Conservation (phyloP, 2,797 vertebrate genomes). For the Scolopax rusticola region DNA sequence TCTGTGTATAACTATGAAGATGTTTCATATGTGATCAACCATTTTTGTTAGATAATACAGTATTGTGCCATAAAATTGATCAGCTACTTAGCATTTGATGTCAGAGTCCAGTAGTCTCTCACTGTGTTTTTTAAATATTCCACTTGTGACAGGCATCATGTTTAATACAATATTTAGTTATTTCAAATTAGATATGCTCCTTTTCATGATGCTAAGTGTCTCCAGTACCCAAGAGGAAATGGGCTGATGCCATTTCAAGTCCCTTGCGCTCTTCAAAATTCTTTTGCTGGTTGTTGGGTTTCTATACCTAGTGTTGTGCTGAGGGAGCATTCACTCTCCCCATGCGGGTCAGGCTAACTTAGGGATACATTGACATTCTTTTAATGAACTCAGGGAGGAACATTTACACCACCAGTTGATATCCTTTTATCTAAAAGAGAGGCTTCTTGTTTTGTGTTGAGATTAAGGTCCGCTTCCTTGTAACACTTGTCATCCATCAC, state of each 20-base stretch:
- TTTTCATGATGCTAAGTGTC: not conserved
- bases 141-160: fast-evolving
- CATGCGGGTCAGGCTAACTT: not conserved
- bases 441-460: not conserved
- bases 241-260: not conserved
- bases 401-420: not conserved
- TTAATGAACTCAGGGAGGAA: not conserved
- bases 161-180: not conserved
- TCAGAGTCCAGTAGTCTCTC: not conserved
- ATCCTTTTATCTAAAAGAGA: not conserved
- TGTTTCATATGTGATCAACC: not conserved
- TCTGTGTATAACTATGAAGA: not conserved
- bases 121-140: not conserved
- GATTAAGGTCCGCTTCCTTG: not conserved
- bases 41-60: not conserved
- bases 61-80: not conserved
- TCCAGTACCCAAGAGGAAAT: fast-evolving
- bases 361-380: not conserved
- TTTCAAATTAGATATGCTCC: not conserved
- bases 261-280: not conserved
- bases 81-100: not conserved
- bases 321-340: not conserved
- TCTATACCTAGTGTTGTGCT: not conserved
- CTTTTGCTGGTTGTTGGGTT: not conserved
- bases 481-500: not conserved